Conservation (phyloP, 2,113 vertebrate species). For the Anser brachyrhynchus region DNA sequence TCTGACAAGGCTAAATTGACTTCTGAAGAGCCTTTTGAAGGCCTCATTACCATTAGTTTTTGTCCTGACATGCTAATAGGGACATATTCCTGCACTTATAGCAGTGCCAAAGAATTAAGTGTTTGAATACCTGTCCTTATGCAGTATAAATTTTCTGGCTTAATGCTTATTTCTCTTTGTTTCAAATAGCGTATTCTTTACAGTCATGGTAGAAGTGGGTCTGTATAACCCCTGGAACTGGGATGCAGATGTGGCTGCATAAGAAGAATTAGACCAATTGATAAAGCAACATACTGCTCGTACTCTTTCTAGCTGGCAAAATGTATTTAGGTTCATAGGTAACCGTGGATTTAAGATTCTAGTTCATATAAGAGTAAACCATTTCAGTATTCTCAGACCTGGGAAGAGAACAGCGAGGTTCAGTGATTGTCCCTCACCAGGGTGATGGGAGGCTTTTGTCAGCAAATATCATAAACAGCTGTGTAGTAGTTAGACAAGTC, state of each 20-base stretch:
- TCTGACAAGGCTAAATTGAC: constrained; percentile 39
- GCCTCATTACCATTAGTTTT: constrained; percentile 5
- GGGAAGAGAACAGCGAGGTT: background rate
- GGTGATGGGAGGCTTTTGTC: background rate
- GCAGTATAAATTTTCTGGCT: background rate
- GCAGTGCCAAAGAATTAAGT: background rate
- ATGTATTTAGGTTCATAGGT: background rate
- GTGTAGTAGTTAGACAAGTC: background rate
- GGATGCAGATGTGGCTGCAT: background rate
- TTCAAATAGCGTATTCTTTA: background rate
- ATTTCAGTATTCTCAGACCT: background rate
- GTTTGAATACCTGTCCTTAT: constrained; percentile 12
- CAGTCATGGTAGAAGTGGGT: background rate
- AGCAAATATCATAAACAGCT: background rate
- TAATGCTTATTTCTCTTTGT: background rate
- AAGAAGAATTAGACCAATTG: background rate
- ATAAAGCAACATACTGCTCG: background rate
- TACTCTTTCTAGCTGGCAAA: background rate
- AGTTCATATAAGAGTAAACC: background rate
- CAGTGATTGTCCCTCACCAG: background rate
- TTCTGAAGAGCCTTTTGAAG: constrained; percentile 43
- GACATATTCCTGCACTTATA: background rate
- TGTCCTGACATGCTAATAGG: background rate
- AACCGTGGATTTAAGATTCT: background rate
- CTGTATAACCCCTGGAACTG: background rate